Conservation (phyloP, 2,888 invertebrate genomes). For the Drosophila pegasa region DNA sequence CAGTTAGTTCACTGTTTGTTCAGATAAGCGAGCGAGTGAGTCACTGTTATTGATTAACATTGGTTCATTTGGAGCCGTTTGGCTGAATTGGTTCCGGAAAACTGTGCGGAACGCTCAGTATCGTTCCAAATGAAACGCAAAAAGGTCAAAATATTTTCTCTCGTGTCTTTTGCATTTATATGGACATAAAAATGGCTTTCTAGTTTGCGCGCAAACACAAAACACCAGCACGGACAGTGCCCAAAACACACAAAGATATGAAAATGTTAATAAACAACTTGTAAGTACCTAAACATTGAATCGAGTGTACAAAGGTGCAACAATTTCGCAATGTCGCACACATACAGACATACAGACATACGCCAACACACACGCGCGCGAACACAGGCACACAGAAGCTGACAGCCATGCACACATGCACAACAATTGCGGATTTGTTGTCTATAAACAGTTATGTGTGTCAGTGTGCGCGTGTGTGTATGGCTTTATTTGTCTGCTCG, state of each 20-base stretch:
- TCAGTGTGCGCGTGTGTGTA: constrained; percentile 19
- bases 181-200: constrained; percentile 90
- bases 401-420: not conserved
- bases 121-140: constrained; percentile 83
- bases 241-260: constrained; percentile 76
- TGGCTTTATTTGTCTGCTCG: constrained; percentile 18
- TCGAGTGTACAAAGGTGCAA: constrained; percentile 6
- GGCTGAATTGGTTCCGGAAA: constrained; percentile 3
- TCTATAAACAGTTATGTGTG: constrained; percentile 9
- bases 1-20: not conserved
- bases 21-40: not conserved
- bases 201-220: constrained; percentile 86
- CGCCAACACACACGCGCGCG: not conserved
- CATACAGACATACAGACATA: constrained; percentile 8
- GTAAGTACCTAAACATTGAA: constrained; percentile 68
- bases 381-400: constrained; percentile 4
- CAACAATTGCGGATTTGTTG: constrained; percentile 37
- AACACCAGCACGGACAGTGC: constrained; percentile 82
- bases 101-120: constrained; percentile 31
- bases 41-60: constrained; percentile 11
- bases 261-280: constrained; percentile 81
- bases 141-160: constrained; percentile 75
- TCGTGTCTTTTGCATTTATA: constrained; percentile 81
- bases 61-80: constrained; percentile 14
- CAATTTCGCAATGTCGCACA: constrained; percentile 55